Conservation (phyloP, 1,140 invertebrate genomes). For the Cydia fagiglandana region DNA sequence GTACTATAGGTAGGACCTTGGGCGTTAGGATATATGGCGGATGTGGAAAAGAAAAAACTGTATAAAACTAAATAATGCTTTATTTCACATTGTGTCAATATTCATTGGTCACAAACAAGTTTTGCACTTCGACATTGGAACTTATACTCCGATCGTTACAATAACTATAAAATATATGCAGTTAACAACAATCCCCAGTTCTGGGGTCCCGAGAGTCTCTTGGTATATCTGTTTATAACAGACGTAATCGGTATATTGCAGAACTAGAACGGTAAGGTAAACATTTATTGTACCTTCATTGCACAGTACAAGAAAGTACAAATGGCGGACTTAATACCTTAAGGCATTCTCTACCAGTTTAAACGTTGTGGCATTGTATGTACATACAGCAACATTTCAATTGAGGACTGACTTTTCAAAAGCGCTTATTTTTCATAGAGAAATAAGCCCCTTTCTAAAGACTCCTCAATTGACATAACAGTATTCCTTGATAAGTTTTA, state of each 20-base stretch:
- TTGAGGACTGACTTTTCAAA: too few species aligned
- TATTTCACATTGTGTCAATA: slow-evolving; percentile 76
- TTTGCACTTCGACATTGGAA: slow-evolving; percentile 61
- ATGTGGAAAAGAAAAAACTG: slow-evolving; percentile 38
- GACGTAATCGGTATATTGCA: background rate
- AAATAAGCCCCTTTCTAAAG: too few species aligned
- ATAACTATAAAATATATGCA: slow-evolving; percentile 73
- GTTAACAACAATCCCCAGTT: slow-evolving; percentile 63
- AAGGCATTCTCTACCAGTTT: too few species aligned
- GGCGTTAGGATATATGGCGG: too few species aligned
- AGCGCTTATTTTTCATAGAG: too few species aligned
- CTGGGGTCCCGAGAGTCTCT: slow-evolving; percentile 7
- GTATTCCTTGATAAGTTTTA: background rate
- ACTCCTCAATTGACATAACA: background rate
- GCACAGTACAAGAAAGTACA: too few species aligned
- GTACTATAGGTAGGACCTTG: too few species aligned
- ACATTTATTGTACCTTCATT: background rate
- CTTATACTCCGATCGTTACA: slow-evolving; percentile 56
- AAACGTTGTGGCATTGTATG: background rate
- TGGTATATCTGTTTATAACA: slow-evolving; percentile 1
- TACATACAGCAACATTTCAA: background rate
- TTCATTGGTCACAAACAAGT: slow-evolving; percentile 72
- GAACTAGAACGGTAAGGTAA: background rate
- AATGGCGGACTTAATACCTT: too few species aligned
- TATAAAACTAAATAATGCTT: slow-evolving; percentile 77